Evolutionary conservation across 2,888 invertebrate genomes (phyloP).

Genomic region (Coecobrya sp.): DNA sequence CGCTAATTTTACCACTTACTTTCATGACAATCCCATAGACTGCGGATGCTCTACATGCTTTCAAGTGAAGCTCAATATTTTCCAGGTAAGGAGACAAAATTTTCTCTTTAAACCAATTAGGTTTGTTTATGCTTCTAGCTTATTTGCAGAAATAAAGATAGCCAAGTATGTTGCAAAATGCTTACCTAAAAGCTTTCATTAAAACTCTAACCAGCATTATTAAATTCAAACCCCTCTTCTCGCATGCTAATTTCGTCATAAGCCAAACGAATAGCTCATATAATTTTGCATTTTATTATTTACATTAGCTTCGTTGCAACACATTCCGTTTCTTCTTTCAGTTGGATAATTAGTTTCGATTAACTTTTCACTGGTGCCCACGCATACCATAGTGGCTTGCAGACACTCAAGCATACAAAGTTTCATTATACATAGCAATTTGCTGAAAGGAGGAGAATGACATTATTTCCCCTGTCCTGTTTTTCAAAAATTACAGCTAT

Average conservation of each 20-base stretch:
- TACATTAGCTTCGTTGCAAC: conserved; percentile 25
- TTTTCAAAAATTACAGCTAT: conserved; percentile 8
- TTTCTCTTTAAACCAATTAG: neutral
- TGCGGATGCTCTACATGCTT: conserved; percentile 86
- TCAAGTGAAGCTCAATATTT: conserved; percentile 84
- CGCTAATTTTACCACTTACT: conserved; percentile 81
- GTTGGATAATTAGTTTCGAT: conserved; percentile 50
- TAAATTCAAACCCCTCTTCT: neutral
- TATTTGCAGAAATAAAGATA: conserved; percentile 7
- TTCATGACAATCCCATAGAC: conserved; percentile 86
- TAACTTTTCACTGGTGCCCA: conserved; percentile 40
- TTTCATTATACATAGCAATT: too few relatives aligned
- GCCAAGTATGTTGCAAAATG: conserved; percentile 13
- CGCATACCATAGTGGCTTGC: neutral
- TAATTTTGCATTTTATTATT: neutral
- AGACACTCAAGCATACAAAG: neutral
- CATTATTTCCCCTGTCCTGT: neutral
- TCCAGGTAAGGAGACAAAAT: conserved; percentile 82
- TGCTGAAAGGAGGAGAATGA: conserved; percentile 15
- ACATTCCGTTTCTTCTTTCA: conserved; percentile 35
- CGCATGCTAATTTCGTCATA: neutral
- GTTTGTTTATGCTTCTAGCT: conserved; percentile 27
- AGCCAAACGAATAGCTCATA: neutral
- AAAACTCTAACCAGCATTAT: neutral
- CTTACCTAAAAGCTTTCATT: neutral